Evolutionary conservation across 2,888 invertebrate genomes (phyloP), one percentile per base, ranked within the genome.

Genomic region (Callyntrura guangdongensis): DNA sequence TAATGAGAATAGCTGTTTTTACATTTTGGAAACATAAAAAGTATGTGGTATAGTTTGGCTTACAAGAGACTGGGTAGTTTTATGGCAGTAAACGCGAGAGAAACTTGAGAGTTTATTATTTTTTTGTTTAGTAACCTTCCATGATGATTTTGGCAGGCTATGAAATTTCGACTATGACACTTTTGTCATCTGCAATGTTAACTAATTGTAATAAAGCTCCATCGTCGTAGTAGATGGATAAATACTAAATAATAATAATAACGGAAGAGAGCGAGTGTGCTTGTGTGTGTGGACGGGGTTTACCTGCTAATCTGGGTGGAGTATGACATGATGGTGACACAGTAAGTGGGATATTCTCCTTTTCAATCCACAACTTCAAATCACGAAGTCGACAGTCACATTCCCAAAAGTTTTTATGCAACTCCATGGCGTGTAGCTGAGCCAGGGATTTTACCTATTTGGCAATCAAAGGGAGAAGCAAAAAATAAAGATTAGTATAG

Each of bases 341-440:
- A n/a, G 97, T 96, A 94, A 97, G 96, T 1, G 97, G 97, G 59
- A 97, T 96, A 94, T 94, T 94, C 77, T 94, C 93, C 94, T 97
- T 96, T 82, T 96, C 96, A 92, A 98, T 95, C 98, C 98, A 98
- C 94, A 97, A 96, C 94, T 98, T 97, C 90, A 98, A 96, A 90
- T 97, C 97, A 81, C 98, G 96, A 90, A 98, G 95, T 27, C 97
- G 96, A 94, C 98, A 98, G 94, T 98, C 98, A 94, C 98, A 98
- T 92, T 97, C 96, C 98, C 98, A 98, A 0, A 97, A 98, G 95
- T 98, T 98, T 93, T 97, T 97, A 93, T 98, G 97, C 93, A 98
- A 95, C 94, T 98, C 97, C 92, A 98, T 97, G 64, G 97, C 97
- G 94, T 97, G 97, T 81, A 98, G 95, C 89, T 93, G 92, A 56